These are phyloP conservation scores for Ophioderma brevispina DNA, from an alignment of 35 echinoderm and acorn worm species.

Conservation along the genomic window DNA sequence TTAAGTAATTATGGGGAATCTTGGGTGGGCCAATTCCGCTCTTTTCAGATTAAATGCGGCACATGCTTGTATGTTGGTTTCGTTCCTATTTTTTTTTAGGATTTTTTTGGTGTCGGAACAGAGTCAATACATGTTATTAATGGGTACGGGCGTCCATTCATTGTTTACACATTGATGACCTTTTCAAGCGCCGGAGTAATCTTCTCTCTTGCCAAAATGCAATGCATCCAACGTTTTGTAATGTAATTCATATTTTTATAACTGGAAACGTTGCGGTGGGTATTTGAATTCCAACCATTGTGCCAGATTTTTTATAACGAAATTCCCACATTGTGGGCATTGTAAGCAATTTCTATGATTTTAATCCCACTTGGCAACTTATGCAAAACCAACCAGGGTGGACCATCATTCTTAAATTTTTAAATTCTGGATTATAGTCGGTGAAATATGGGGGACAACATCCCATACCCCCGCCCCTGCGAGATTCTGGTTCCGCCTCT, in stretches of 20 bases:
- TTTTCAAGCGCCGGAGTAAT: not conserved
- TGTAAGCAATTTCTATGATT: not conserved
- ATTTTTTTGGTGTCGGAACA: not conserved
- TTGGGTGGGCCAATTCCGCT: not conserved
- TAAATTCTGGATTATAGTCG: not conserved
- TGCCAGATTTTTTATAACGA: not conserved
- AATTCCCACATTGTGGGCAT: not conserved
- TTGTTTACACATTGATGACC: slow-evolving; percentile 8
- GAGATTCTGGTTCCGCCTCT: not conserved
- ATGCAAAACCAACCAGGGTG: not conserved
- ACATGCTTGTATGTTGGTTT: not conserved
- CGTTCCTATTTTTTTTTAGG: not conserved
- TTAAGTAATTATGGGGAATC: not conserved
- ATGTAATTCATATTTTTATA: slow-evolving; percentile 3
- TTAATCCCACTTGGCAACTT: not conserved
- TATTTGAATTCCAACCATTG: too few relatives aligned
- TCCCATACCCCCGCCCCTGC: too few relatives aligned
- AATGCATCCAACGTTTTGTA: not conserved
- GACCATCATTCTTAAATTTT: not conserved
- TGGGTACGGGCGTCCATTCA: not conserved
- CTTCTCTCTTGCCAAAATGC: not conserved
- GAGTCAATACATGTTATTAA: not conserved
- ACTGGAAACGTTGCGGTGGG: not conserved
- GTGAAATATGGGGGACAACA: not conserved
- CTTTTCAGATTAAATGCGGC: not conserved